Conservation (phyloP, 2,113 vertebrate genomes). For the Sisor rabdophorus region DNA sequence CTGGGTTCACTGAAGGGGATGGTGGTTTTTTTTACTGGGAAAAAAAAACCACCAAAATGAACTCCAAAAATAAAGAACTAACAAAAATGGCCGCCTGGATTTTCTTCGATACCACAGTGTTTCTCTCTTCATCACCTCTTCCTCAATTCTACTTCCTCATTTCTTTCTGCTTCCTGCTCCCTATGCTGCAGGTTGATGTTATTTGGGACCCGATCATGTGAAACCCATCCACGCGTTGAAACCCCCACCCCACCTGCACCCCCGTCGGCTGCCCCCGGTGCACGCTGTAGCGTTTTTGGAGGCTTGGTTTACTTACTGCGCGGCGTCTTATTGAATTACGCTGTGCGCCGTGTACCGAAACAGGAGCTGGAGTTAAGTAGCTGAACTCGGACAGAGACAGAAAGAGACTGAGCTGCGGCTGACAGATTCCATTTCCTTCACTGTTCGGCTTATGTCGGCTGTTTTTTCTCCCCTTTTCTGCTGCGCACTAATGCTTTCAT, state of each 20-base stretch:
- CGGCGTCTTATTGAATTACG: conserved; percentile 68
- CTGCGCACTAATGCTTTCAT: conserved; percentile 60
- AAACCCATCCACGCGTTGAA: conserved; percentile 35
- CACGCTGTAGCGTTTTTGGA: conserved; percentile 52
- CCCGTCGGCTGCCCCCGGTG: conserved; percentile 1
- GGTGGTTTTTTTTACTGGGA: too few species aligned
- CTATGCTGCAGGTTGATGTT: conserved; percentile 19
- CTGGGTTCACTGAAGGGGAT: too few species aligned
- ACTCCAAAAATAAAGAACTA: neutral
- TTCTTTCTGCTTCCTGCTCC: neutral
- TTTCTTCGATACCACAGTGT: too few species aligned
- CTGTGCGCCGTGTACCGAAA: conserved; percentile 60
- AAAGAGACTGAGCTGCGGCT: conserved; percentile 47
- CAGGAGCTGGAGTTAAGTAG: conserved; percentile 62
- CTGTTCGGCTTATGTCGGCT: conserved; percentile 61
- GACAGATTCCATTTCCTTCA: conserved; percentile 66
- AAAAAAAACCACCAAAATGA: too few species aligned
- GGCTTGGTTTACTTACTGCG: conserved; percentile 68
- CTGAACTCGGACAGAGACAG: conserved; percentile 60
- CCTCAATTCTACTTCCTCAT: neutral
- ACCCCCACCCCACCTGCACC: too few species aligned
- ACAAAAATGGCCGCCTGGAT: neutral
- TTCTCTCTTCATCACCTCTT: neutral
- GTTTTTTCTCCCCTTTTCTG: conserved; percentile 50
- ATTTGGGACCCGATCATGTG: conserved; percentile 41